Percentiles rank a stretch among this genome's conserved stretches.
Conservation (phyloP, 2,797 vertebrate species). For the Erithacus rubecula region DNA sequence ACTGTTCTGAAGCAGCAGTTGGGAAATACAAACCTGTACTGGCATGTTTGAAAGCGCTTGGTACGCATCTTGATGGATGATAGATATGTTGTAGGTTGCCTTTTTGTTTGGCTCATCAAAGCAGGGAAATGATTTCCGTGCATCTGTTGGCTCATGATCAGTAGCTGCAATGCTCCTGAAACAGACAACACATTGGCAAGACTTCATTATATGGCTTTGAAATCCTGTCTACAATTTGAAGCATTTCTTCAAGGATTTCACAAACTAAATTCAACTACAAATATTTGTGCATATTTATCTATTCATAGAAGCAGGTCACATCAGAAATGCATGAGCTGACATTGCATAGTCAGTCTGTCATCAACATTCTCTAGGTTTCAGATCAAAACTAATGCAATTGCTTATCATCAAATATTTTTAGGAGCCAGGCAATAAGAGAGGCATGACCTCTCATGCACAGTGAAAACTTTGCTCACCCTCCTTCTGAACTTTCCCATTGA, state of each 20-base stretch:
- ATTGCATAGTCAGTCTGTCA: not conserved
- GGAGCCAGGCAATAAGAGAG: not conserved
- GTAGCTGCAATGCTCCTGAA: constrained; percentile 95
- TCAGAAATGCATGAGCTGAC: not conserved
- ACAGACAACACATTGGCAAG: constrained; percentile 52
- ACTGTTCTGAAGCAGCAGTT: not conserved
- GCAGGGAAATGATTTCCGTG: constrained; percentile 95
- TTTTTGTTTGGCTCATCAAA: constrained; percentile 99
- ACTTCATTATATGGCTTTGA: not conserved
- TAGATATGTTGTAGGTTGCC: constrained; percentile 88
- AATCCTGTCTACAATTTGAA: not conserved
- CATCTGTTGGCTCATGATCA: constrained; percentile 96
- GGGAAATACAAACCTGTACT: constrained; percentile 76
- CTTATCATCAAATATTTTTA: not conserved
- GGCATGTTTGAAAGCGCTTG: constrained; percentile 93
- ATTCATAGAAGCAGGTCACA: not conserved
- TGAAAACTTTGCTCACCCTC: not conserved
- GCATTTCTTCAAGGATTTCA: not conserved
- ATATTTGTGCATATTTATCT: not conserved
- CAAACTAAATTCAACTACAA: not conserved
- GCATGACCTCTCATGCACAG: not conserved
- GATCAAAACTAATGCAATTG: not conserved
- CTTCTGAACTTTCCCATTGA: not conserved
- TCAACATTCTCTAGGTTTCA: not conserved
- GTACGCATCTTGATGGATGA: constrained; percentile 79